These are phyloP conservation scores for Geothlypis trichas DNA, from an alignment of 2,113 vertebrate species.

Conservation along the genomic window DNA sequence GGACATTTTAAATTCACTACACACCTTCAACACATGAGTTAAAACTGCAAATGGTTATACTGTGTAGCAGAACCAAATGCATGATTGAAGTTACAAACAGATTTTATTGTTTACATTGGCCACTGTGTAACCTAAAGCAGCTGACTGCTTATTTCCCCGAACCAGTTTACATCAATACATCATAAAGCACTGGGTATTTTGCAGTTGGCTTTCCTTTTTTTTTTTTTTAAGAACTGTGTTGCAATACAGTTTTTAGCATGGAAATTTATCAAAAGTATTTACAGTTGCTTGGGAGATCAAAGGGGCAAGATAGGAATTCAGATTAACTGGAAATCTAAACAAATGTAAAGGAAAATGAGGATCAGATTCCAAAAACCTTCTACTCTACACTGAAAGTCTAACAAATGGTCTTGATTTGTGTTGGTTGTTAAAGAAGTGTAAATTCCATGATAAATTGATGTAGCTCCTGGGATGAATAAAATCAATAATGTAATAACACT, in stretches of 20 bases:
- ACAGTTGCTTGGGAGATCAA: slow-evolving; percentile 47
- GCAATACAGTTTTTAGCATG: slow-evolving; percentile 39
- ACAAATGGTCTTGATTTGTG: slow-evolving; percentile 55
- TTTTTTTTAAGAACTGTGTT: neutral
- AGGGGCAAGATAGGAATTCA: slow-evolving; percentile 58
- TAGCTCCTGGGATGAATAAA: slow-evolving; percentile 45
- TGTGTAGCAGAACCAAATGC: neutral
- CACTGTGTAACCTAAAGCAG: neutral
- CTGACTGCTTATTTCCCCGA: neutral
- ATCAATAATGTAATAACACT: slow-evolving; percentile 51
- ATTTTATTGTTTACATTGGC: neutral
- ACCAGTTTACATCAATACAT: neutral
- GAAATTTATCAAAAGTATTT: slow-evolving; percentile 52
- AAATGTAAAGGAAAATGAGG: slow-evolving; percentile 33
- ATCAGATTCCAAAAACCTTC: slow-evolving; percentile 25
- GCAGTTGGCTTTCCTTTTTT: neutral
- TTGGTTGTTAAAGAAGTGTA: slow-evolving; percentile 45
- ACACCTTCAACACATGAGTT: neutral
- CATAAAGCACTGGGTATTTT: neutral
- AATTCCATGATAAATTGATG: slow-evolving; percentile 58
- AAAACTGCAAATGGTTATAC: neutral
- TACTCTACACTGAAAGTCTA: neutral
- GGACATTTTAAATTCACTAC: neutral
- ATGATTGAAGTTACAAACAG: neutral
- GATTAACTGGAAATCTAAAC: slow-evolving; percentile 57